Percentiles rank a stretch among this genome's conserved stretches.
phyloP scores from a whole-genome alignment of 2,888 invertebrate species.

The Aleiodes testaceus region DNA sequence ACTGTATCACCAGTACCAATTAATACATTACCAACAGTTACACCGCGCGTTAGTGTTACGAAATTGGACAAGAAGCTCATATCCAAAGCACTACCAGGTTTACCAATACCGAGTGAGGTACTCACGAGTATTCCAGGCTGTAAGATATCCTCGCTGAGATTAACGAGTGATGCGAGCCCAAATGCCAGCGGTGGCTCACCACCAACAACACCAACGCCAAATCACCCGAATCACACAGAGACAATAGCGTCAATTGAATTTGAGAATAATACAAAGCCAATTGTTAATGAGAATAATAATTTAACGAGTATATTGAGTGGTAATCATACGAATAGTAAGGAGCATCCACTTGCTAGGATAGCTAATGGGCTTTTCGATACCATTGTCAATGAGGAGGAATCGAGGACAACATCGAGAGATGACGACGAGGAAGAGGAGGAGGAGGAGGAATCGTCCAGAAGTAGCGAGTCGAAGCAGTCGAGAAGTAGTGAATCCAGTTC shows the following conservation, averaged over 20 bases:
- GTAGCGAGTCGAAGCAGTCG: conserved; percentile 63
- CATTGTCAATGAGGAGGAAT: conserved; percentile 41
- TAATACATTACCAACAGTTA: conserved; percentile 72
- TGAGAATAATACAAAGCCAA: conserved; percentile 54
- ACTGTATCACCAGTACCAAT: conserved; percentile 69
- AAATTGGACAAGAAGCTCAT: conserved; percentile 75
- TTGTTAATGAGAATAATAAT: conserved; percentile 69
- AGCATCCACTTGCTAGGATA: conserved; percentile 49
- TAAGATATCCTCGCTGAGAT: conserved; percentile 66
- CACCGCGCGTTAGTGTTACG: conserved; percentile 75
- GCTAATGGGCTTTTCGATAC: conserved; percentile 45
- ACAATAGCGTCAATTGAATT: conserved; percentile 47
- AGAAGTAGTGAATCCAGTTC: conserved; percentile 74
- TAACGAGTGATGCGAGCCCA: conserved; percentile 63
- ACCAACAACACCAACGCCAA: conserved; percentile 51
- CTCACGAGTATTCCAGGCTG: conserved; percentile 62
- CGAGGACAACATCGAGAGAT: conserved; percentile 45
- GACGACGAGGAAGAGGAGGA: conserved; percentile 65
- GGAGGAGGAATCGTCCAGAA: conserved; percentile 67
- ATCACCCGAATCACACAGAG: conserved; percentile 39
- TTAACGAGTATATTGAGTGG: conserved; percentile 54
- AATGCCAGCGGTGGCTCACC: conserved; percentile 54
- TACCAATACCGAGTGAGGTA: conserved; percentile 64
- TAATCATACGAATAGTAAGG: conserved; percentile 42
- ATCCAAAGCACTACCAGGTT: conserved; percentile 75